Evolutionary conservation across 2,888 invertebrate species (phyloP).

Genomic region (Drosophila robusta): DNA sequence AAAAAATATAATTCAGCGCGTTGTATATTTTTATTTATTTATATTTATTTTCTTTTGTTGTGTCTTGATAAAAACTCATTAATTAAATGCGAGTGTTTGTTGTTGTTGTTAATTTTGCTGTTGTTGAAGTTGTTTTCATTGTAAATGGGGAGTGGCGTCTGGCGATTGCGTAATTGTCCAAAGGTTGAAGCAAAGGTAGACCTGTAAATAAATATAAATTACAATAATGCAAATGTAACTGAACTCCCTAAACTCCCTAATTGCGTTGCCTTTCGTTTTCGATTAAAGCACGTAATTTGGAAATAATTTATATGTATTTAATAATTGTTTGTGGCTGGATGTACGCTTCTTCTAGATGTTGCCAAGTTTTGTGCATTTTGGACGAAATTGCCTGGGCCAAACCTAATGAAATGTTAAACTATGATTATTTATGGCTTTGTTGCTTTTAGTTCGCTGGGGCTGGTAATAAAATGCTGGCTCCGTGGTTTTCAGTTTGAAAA

Average conservation of each 20-base stretch:
- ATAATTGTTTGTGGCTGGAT: slow-evolving; percentile 15
- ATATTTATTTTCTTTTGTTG: slow-evolving; percentile 12
- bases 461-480: slow-evolving; percentile 29
- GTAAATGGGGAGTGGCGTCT: slow-evolving; percentile 30
- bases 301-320: slow-evolving; percentile 30
- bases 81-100: slow-evolving; percentile 58
- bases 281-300: slow-evolving; percentile 15
- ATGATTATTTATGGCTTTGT: slow-evolving; percentile 45
- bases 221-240: slow-evolving; percentile 40
- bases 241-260: slow-evolving; percentile 13
- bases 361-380: slow-evolving; percentile 36
- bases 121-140: slow-evolving; percentile 44
- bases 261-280: slow-evolving; percentile 32
- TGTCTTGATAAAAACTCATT: slow-evolving; percentile 61
- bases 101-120: slow-evolving; percentile 38
- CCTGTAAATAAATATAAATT: slow-evolving; percentile 13
- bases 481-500: slow-evolving; percentile 26
- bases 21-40: slow-evolving; percentile 51
- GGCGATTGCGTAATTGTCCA: slow-evolving; percentile 22
- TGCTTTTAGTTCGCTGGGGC: slow-evolving; percentile 32
- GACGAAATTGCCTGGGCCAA: slow-evolving; percentile 20
- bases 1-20: slow-evolving; percentile 9
- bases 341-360: slow-evolving; percentile 11
- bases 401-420: slow-evolving; percentile 57
- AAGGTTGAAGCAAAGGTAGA: not conserved